These are phyloP conservation scores for Halictus quadricinctus DNA, from an alignment of 2,888 invertebrate genomes.

Conservation along the genomic window DNA sequence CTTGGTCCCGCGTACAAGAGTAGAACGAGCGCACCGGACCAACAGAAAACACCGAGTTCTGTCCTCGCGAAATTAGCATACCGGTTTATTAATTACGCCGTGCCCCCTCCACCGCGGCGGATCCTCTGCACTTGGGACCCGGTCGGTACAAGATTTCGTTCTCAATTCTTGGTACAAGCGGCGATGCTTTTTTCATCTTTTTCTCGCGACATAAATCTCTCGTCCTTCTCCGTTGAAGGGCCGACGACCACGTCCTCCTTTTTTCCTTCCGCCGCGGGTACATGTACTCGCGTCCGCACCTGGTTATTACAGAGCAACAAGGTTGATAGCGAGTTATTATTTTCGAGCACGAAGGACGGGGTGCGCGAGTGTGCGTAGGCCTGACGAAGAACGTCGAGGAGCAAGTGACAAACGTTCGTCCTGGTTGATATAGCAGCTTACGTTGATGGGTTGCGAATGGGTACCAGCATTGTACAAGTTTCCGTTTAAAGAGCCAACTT, in stretches of 20 bases:
- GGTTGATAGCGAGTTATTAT: constrained; percentile 62
- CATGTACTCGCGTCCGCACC: constrained; percentile 52
- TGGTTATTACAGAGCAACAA: constrained; percentile 59
- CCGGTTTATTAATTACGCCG: constrained; percentile 77
- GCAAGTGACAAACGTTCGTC: neutral
- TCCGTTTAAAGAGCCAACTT: neutral
- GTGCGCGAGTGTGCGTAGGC: neutral
- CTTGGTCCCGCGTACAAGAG: constrained; percentile 38
- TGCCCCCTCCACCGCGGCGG: constrained; percentile 26
- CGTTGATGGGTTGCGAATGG: neutral
- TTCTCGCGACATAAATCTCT: constrained; percentile 67
- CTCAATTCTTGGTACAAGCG: constrained; percentile 59
- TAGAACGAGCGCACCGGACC: constrained; percentile 46
- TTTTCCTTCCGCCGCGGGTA: constrained; percentile 30
- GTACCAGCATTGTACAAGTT: neutral
- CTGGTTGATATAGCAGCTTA: neutral
- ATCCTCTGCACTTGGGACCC: constrained; percentile 25
- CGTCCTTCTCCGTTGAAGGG: constrained; percentile 56
- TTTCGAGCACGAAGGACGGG: constrained; percentile 30
- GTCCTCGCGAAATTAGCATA: constrained; percentile 75
- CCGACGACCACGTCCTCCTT: constrained; percentile 31
- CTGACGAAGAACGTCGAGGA: neutral
- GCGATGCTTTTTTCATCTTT: constrained; percentile 51
- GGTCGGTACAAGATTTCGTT: constrained; percentile 61
- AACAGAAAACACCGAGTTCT: constrained; percentile 67